Evolutionary conservation across 2,888 invertebrate genomes (phyloP).

Genomic region (Thalpophila matura): DNA sequence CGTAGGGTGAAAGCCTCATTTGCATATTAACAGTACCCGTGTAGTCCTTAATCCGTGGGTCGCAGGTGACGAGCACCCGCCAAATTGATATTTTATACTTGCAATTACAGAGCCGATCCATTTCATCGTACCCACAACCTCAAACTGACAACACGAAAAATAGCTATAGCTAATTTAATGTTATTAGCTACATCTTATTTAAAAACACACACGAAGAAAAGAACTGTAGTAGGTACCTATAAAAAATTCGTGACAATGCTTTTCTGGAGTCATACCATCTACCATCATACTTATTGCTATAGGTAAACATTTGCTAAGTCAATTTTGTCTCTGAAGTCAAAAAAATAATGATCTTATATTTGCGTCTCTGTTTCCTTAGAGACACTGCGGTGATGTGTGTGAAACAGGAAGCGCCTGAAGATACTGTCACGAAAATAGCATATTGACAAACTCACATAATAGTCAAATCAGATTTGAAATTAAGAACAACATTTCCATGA

Average conservation of each 20-base stretch:
- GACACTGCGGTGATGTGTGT: background rate
- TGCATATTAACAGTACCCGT: slow-evolving; percentile 69
- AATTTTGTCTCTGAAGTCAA: too few species aligned
- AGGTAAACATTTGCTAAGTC: too few species aligned
- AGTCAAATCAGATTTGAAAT: too few species aligned
- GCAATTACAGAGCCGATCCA: slow-evolving; percentile 63
- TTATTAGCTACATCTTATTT: slow-evolving; percentile 18
- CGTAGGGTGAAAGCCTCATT: slow-evolving; percentile 64
- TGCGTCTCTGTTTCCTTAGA: background rate
- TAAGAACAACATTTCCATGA: too few species aligned
- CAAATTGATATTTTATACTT: slow-evolving; percentile 73
- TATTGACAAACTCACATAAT: too few species aligned
- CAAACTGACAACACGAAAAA: slow-evolving; percentile 30
- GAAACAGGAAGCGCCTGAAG: background rate
- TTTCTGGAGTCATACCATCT: too few species aligned
- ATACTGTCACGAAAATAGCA: background rate
- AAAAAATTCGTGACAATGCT: background rate
- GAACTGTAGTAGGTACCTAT: too few species aligned
- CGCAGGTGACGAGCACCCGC: slow-evolving; percentile 70
- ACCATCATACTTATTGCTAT: too few species aligned
- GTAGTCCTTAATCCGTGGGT: slow-evolving; percentile 66
- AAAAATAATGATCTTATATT: background rate
- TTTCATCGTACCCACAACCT: slow-evolving; percentile 44
- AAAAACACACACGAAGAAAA: too few species aligned
- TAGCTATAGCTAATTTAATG: slow-evolving; percentile 11